Base-by-base conservation (phyloP, 1,140 invertebrate genomes). In the Atta texana region DNA sequence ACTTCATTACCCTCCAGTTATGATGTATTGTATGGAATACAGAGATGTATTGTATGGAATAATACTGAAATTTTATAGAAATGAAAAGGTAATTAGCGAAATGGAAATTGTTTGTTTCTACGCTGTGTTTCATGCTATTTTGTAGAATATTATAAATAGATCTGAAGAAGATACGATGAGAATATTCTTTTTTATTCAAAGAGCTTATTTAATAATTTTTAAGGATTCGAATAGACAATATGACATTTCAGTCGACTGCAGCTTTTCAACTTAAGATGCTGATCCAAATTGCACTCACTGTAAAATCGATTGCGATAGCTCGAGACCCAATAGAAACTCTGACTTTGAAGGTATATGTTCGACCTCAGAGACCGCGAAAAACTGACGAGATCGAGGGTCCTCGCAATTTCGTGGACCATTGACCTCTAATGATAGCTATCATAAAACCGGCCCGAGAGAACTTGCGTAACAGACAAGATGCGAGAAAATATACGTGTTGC, bases 321-420 rank as follows among this genome's bases (percentile, higher is more conserved):
- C 21, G 68, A 49, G 31, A 18, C 14, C 69, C 63, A 75, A 59
- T 84, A 21, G 69, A 44, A 74, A 34, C 59, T 84, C 44, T 51
- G 72, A 18, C 39, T 84, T 16, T 3, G 24, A 61, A 75, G 78
- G 14, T 84, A 16, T 24, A 31, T 18, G 24, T 3, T 84, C 49
- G 80, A 89, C 71, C 61, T 39, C 53, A 59, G 53, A 68, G 71
- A 86, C 63, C 80, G 44, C 66, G 77, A 84, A 80, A 89, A 68
- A 84, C 71, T 75, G 55, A 61, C 28, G 61, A 89, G 86, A 87
- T 86, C 85, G 85, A 84, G 88, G 89, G 86, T 87, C 74, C 77
- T 81, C 86, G 92, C 90, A 93, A 94, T 94, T 94, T 94, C 92
- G 92, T 93, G 93, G 93, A 93, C 90, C 92, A 90, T 93, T 93